Conservation (phyloP, 2,888 invertebrate species). For the Neoscelio sp. region DNA sequence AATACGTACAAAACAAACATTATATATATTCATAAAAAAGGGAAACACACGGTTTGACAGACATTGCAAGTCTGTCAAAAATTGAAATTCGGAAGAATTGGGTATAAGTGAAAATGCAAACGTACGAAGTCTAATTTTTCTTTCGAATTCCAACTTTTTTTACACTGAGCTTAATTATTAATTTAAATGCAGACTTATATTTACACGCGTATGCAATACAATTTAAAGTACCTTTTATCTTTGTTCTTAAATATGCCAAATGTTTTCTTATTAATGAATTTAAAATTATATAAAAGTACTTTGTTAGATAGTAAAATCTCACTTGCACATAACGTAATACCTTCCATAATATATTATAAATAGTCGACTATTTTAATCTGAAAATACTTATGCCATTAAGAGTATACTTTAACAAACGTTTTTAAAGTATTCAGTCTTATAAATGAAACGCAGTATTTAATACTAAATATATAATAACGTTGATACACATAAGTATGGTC, state of each 20-base stretch:
- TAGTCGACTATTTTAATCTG: background rate
- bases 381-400: slow-evolving; percentile 12
- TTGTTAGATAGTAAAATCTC: background rate
- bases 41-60: background rate
- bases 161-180: too few relatives aligned
- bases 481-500: too few relatives aligned
- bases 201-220: too few relatives aligned
- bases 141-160: background rate
- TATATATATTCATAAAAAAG: background rate
- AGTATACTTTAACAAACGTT: slow-evolving; percentile 9
- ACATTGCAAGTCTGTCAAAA: too few relatives aligned
- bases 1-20: background rate
- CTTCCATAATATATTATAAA: slow-evolving; percentile 4
- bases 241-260: too few relatives aligned
- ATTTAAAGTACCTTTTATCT: too few relatives aligned
- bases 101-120: too few relatives aligned
- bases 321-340: slow-evolving; percentile 1
- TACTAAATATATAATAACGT: background rate
- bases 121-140: too few relatives aligned
- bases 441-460: slow-evolving; percentile 17
- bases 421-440: slow-evolving; percentile 39
- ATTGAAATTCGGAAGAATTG: background rate
- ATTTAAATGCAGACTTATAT: too few relatives aligned
- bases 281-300: too few relatives aligned
- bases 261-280: too few relatives aligned